Evolutionary conservation across 2,888 invertebrate genomes (phyloP), one percentile per base, ranked within the genome.

Genomic region (Pristionchus exspectatus): DNA sequence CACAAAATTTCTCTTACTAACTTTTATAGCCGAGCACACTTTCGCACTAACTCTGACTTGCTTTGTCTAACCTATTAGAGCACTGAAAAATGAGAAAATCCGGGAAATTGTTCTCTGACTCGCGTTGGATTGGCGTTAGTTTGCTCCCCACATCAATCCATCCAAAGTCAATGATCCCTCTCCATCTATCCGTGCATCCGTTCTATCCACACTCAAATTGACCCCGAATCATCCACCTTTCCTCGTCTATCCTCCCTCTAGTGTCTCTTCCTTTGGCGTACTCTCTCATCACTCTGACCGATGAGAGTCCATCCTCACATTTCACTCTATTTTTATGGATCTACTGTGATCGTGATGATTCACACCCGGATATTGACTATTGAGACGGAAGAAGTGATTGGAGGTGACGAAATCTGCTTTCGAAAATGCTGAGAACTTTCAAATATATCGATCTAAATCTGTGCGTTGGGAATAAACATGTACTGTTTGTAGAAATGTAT

Each of bases 191-290:
- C 44, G 9, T 50, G 5, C 12, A 38, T 74, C 44, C 74, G 74
- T 74, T 38, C 74, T 74, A 74, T n/a, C 33, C 74, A 38, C 74
- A 74, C 74, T 38, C 74, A 24, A 74, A 74, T 74, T 74, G 74
- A 74, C 44, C 38, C 74, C 38, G 74, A 74, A 14, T 38, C 38
- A 30, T 74, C 30, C 38, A 7, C 18, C 30, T 44, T 24, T 33
- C 74, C 33, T 44, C 14, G 7, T 33, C 74, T 5, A 21, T 5
- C 1, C 21, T 56, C 21, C 0, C 18, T 21, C 56, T 16, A 56
- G 56, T 21, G 14, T 50, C 44, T 50, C 44, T 50, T 50, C 44
- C 44, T 50, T 50, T 12, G 44, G 44, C 44, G 44, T 50, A 50
- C 9, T 50, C 44, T 50, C 44, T 50, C 44, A 9, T 50, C 12